Base-by-base conservation (phyloP, 2,888 invertebrate genomes). In the Mesoligia furuncula region DNA sequence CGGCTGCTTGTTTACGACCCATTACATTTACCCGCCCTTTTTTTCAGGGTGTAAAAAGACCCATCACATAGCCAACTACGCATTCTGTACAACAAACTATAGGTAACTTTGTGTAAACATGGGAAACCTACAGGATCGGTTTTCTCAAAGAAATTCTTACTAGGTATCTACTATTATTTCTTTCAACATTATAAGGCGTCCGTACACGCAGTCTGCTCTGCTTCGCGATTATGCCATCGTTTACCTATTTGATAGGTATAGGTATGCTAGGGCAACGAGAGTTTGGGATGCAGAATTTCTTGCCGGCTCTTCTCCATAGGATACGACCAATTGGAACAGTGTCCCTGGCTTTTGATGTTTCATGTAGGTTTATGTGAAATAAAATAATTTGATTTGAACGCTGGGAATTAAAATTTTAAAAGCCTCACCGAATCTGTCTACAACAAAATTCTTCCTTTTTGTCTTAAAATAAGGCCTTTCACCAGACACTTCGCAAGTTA, bases 401-500 rank as follows among this genome's bases (percentile, higher is more conserved):
- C 5, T 36, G 66, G 17, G 11, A 31, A 72, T 17, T n/a, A 6
- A 45, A 61, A 45, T 39, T 27, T 3, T 8, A 57, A 78, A 57
- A 57, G 4, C 13, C 92, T 93, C 81, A 96, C 96, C 94, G 42
- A 93, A 89, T 64, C 92, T 91, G 36, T 90, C 88, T n/a, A 95
- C 86, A 15, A 87, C 51, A n/a, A 93, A 86, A 17, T 90, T 90
- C 66, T 91, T 87, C n/a, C 85, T 89, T 2, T 89, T 90, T 9
- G 93, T 91, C 45, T 89, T 87, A 68, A 96, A 96, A 80, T 78
- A 88, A 0, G 96, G 96, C 57, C 95, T 80, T 70, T 96, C 96
- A 0, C 96, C 96, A 0, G 96, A 96, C 2, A 95, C 95, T 67
- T 96, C 96, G 70, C 96, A 96, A 0, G 90, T 85, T 80, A 91